Evolutionary conservation across 2,113 vertebrate species (phyloP).

Genomic region (Chrysemys picta): DNA sequence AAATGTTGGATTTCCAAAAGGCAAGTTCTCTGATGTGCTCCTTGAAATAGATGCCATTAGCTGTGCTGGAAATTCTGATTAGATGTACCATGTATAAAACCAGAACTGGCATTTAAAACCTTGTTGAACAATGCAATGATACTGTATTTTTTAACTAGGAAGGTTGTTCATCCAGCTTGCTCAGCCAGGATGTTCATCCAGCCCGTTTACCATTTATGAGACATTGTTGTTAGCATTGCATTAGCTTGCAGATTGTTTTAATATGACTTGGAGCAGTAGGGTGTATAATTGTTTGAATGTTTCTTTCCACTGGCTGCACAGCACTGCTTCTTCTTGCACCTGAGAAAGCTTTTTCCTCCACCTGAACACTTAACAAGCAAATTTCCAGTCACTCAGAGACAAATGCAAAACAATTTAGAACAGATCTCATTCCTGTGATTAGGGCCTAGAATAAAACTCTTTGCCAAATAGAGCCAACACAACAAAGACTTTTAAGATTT

Average conservation of each 20-base stretch:
- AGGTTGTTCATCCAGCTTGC: constrained; percentile 50
- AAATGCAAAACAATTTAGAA: constrained; percentile 73
- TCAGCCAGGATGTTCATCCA: constrained; percentile 54
- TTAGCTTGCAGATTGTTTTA: constrained; percentile 76
- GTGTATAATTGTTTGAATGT: constrained; percentile 74
- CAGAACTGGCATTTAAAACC: constrained; percentile 53
- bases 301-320: constrained; percentile 69
- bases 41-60: background rate
- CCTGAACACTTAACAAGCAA: constrained; percentile 69
- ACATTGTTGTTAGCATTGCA: constrained; percentile 64
- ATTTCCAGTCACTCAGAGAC: constrained; percentile 70
- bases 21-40: background rate
- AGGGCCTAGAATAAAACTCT: constrained; percentile 48
- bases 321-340: constrained; percentile 67
- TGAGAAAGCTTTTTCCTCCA: constrained; percentile 71
- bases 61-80: constrained; percentile 15
- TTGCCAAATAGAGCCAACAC: constrained; percentile 39
- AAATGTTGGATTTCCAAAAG: background rate
- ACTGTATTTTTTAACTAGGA: constrained; percentile 38
- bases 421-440: constrained; percentile 57
- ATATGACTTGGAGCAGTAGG: constrained; percentile 73
- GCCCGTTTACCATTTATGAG: constrained; percentile 68
- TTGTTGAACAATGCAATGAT: constrained; percentile 53
- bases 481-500: background rate
- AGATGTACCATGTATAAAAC: constrained; percentile 33